phyloP scores from a whole-genome alignment of 1,140 invertebrate genomes.

The Episyrphus balteatus region DNA sequence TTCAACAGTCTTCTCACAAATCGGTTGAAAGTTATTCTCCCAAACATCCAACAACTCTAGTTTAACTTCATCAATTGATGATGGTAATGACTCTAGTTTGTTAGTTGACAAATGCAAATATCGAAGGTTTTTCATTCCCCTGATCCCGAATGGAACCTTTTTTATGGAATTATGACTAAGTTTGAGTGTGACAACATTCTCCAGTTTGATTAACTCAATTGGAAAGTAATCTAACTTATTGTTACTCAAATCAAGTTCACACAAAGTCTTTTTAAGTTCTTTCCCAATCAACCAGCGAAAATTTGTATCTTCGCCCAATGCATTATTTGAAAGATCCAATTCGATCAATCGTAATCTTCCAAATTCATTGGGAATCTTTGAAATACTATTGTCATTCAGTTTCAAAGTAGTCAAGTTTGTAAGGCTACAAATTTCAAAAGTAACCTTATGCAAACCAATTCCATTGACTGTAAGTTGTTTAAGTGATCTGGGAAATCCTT shows the following conservation, averaged over 20 bases:
- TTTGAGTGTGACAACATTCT: slow-evolving; percentile 46
- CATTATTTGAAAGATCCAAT: slow-evolving; percentile 60
- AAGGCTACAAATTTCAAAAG: slow-evolving; percentile 53
- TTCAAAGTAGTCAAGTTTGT: slow-evolving; percentile 56
- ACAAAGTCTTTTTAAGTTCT: slow-evolving; percentile 26
- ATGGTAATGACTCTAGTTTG: slow-evolving; percentile 40
- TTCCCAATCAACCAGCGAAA: slow-evolving; percentile 54
- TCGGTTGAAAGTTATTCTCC: slow-evolving; percentile 24
- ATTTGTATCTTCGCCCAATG: slow-evolving; percentile 45
- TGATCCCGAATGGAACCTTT: slow-evolving; percentile 47
- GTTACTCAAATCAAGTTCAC: slow-evolving; percentile 24
- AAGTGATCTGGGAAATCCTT: slow-evolving; percentile 50
- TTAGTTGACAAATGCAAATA: slow-evolving; percentile 39
- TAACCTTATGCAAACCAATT: slow-evolving; percentile 49
- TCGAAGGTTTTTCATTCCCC: slow-evolving; percentile 45
- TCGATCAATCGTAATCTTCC: slow-evolving; percentile 53
- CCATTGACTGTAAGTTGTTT: slow-evolving; percentile 39
- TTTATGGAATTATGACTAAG: slow-evolving; percentile 49
- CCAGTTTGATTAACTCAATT: slow-evolving; percentile 33
- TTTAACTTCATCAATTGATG: slow-evolving; percentile 20
- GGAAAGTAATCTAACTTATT: slow-evolving; percentile 28
- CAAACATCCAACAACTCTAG: slow-evolving; percentile 28
- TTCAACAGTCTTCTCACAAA: neutral
- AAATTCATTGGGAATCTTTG: slow-evolving; percentile 59
- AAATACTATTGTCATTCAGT: slow-evolving; percentile 64